phyloP scores from a whole-genome alignment of 2,113 vertebrate genomes.

The Kryptolebias marmoratus region DNA sequence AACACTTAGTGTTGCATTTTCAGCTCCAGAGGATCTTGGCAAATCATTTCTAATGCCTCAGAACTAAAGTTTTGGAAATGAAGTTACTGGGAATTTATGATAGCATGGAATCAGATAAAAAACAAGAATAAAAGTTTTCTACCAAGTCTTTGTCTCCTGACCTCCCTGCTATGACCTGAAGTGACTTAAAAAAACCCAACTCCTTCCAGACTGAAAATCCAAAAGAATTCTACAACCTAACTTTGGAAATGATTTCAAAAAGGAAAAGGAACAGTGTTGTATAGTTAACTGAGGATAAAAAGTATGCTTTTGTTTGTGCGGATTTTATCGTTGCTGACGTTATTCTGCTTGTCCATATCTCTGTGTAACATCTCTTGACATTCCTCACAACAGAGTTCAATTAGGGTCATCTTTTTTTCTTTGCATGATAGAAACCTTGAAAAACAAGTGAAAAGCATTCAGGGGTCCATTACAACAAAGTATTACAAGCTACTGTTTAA shows the following conservation, averaged over 20 bases:
- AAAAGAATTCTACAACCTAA: conserved; percentile 23
- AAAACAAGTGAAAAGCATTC: conserved; percentile 30
- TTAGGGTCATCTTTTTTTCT: conserved; percentile 8
- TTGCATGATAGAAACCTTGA: conserved; percentile 27
- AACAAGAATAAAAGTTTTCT: background rate
- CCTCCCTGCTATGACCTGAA: conserved; percentile 32
- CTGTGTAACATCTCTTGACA: conserved; percentile 17
- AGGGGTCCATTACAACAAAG: conserved; percentile 9
- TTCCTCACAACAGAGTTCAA: conserved; percentile 21
- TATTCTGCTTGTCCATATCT: conserved; percentile 18
- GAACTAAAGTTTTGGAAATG: conserved; percentile 42
- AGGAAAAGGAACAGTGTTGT: conserved; percentile 7
- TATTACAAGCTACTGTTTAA: conserved; percentile 59
- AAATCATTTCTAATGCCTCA: conserved; percentile 46
- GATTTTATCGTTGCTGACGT: background rate
- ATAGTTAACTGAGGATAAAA: conserved; percentile 1
- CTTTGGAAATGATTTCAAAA: conserved; percentile 2
- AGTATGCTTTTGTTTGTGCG: conserved; percentile 10
- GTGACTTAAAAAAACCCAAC: conserved; percentile 5
- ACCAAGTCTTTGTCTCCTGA: conserved; percentile 26
- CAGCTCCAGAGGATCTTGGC: conserved; percentile 49
- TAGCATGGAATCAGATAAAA: background rate
- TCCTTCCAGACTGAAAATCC: conserved; percentile 18
- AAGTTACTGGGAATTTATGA: conserved; percentile 34
- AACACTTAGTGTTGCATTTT: conserved; percentile 39